These are phyloP conservation scores for Gallinago stenura DNA, from an alignment of 2,797 vertebrate genomes.

Conservation along the genomic window DNA sequence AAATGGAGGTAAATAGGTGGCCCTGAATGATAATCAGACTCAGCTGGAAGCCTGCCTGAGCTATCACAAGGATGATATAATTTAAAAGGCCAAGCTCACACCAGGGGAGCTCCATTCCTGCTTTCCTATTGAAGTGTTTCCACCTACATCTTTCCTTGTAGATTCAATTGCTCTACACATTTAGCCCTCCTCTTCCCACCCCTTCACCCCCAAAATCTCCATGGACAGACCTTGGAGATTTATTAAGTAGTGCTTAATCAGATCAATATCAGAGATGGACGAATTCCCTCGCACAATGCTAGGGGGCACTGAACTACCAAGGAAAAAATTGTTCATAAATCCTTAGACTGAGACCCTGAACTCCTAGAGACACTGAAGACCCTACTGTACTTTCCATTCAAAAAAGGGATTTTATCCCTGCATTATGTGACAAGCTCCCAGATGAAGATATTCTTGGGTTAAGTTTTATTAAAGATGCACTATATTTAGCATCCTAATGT, in stretches of 20 bases:
- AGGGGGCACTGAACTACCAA: not conserved
- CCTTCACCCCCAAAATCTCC: not conserved
- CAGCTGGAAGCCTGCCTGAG: slow-evolving; percentile 16
- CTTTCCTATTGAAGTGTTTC: not conserved
- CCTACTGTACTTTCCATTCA: not conserved
- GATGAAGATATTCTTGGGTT: not conserved
- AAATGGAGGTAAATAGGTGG: not conserved
- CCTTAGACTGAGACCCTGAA: not conserved
- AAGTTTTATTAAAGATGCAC: not conserved
- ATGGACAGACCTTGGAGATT: not conserved
- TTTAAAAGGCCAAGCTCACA: not conserved
- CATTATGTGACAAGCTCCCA: not conserved
- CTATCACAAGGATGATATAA: not conserved
- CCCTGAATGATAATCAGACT: not conserved
- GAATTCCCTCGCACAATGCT: not conserved
- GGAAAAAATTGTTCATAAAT: not conserved
- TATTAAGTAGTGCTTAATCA: not conserved
- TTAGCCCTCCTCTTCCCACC: not conserved
- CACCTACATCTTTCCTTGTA: not conserved
- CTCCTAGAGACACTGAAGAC: not conserved
- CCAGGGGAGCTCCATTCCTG: not conserved
- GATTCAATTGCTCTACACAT: not conserved
- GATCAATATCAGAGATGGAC: accelerated
- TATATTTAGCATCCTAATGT: not conserved
- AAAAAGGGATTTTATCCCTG: not conserved